Percentiles rank a stretch among this genome's conserved stretches.
Conservation (phyloP, 2,888 invertebrate species). For the Drosophila histrio region DNA sequence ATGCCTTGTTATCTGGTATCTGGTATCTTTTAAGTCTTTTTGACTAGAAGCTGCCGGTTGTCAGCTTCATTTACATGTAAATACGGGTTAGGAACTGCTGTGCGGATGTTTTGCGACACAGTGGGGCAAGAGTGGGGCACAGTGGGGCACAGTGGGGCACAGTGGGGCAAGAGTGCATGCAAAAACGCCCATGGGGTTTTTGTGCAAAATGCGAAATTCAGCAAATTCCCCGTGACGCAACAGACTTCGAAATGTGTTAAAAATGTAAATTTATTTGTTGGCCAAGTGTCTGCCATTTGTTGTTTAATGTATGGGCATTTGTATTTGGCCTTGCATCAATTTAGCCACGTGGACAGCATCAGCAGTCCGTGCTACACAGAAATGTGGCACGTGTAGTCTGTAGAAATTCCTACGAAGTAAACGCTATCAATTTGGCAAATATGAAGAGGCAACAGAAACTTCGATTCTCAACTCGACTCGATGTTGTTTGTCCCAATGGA, state of each 20-base stretch:
- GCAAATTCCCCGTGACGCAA: conserved; percentile 16
- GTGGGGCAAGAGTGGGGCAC: too few relatives aligned
- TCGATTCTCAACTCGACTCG: background rate
- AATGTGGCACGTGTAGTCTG: conserved; percentile 31
- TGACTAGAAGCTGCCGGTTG: conserved; percentile 41
- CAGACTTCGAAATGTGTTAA: conserved; percentile 22
- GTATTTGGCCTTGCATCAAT: conserved; percentile 30
- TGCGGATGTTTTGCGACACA: conserved; percentile 2
- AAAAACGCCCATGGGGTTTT: background rate
- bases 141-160: conserved; percentile 24
- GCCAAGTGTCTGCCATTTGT: conserved; percentile 45
- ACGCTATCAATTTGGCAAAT: conserved; percentile 9
- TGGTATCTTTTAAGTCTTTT: conserved; percentile 28
- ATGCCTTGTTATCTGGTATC: conserved; percentile 13
- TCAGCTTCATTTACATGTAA: conserved; percentile 66
- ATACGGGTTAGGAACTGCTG: conserved; percentile 38
- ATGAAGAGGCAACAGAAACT: background rate
- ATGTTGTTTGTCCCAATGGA: conserved; percentile 35
- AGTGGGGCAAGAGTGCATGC: conserved; percentile 10
- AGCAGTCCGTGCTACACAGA: background rate
- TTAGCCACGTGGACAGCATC: conserved; percentile 30
- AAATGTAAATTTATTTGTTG: conserved; percentile 67
- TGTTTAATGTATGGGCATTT: conserved; percentile 26
- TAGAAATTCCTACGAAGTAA: conserved; percentile 5
- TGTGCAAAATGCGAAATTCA: conserved; percentile 5